These are phyloP conservation scores for Vollenhovia emeryi DNA, from an alignment of 1,140 invertebrate genomes.

Conservation along the genomic window DNA sequence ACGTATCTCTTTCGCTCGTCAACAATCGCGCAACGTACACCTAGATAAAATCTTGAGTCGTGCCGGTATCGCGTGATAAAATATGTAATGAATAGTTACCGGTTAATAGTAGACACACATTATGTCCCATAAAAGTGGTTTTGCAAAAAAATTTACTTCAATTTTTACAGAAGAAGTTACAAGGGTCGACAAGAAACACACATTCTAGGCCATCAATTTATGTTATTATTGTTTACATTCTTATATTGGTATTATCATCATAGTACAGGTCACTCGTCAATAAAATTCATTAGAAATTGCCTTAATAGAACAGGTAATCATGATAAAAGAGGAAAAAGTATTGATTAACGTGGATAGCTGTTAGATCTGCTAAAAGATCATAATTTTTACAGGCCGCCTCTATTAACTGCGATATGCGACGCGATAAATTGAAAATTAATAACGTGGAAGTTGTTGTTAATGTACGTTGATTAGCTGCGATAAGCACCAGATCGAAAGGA, in stretches of 20 bases:
- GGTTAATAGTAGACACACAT: background rate
- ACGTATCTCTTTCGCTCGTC: background rate
- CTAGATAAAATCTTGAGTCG: conserved; percentile 12
- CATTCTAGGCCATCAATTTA: background rate
- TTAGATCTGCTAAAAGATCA: conserved; percentile 24
- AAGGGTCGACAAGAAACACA: background rate
- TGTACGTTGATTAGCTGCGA: conserved; percentile 38
- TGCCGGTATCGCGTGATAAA: background rate
- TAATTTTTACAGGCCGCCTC: conserved; percentile 38
- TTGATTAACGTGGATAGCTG: conserved; percentile 6
- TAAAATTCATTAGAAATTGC: conserved; percentile 39
- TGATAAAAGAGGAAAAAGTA: conserved; percentile 1
- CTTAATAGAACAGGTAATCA: conserved; percentile 34
- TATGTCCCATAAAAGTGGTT: background rate
- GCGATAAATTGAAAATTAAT: conserved; percentile 54
- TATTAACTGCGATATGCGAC: conserved; percentile 28
- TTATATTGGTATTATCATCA: conserved; percentile 3
- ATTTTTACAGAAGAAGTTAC: background rate
- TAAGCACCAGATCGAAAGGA: conserved; percentile 29
- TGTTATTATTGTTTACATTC: background rate
- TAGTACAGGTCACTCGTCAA: background rate
- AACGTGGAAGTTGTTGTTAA: conserved; percentile 45
- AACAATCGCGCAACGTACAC: background rate
- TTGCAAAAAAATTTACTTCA: background rate
- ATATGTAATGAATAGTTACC: conserved; percentile 19